phyloP scores from a whole-genome alignment of 2,888 invertebrate genomes.

The Coremacera marginata region DNA sequence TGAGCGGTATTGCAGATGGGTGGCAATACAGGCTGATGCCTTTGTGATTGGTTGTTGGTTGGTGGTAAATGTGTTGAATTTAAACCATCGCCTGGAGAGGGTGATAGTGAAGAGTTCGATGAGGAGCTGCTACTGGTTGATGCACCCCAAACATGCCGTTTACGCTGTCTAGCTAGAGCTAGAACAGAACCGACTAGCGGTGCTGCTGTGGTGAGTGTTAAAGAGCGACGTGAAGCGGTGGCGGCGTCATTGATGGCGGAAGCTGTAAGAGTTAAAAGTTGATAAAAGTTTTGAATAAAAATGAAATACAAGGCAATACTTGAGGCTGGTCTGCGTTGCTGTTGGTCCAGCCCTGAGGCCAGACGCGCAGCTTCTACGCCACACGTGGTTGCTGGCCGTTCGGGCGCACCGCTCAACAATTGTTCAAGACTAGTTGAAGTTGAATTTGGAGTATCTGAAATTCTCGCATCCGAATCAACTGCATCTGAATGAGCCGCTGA shows the following conservation, averaged over 20 bases:
- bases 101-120: not conserved
- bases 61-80: not conserved
- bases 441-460: not conserved
- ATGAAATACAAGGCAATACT: constrained; percentile 32
- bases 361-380: constrained; percentile 1
- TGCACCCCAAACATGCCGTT: constrained; percentile 5
- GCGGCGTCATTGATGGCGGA: not conserved
- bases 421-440: not conserved
- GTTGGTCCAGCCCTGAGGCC: not conserved
- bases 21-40: not conserved
- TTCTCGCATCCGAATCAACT: not conserved
- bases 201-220: not conserved
- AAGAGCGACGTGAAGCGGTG: not conserved
- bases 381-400: constrained; percentile 2
- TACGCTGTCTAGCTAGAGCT: constrained; percentile 52
- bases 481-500: constrained; percentile 22
- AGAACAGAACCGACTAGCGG: constrained; percentile 61
- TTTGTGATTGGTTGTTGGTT: not conserved
- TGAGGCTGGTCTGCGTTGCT: constrained; percentile 35
- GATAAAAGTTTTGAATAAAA: not conserved
- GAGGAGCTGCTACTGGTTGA: not conserved
- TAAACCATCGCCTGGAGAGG: not conserved
- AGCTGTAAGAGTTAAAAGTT: not conserved
- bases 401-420: not conserved
- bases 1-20: not conserved